Percentiles rank a stretch among this genome's conserved stretches.
These are phyloP conservation scores for Chelonus formosanus DNA, from an alignment of 2,888 invertebrate genomes.

Conservation along the genomic window DNA sequence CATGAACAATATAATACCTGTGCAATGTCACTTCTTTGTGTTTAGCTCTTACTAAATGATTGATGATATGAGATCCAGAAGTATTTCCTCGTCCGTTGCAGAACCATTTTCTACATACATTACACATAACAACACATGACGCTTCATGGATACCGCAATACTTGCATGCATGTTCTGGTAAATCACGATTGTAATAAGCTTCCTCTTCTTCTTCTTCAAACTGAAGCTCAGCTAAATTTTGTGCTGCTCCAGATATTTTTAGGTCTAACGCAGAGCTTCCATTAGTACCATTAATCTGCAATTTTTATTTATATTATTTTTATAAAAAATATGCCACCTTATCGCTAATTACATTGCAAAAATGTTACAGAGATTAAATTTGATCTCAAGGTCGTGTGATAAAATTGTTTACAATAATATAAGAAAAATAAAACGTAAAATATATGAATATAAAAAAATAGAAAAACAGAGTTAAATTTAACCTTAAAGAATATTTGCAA, in stretches of 20 bases:
- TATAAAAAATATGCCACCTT: no score
- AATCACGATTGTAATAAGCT: conserved; percentile 84
- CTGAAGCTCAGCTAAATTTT: conserved; percentile 85
- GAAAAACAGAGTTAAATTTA: no score
- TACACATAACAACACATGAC: conserved; percentile 97
- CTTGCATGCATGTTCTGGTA: conserved; percentile 97
- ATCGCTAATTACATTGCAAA: background rate
- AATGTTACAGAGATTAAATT: no score
- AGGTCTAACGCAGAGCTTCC: conserved; percentile 66
- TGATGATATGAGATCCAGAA: conserved; percentile 98
- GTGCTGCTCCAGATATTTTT: conserved; percentile 76
- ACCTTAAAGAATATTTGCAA: no score
- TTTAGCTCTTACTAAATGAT: conserved; percentile 98
- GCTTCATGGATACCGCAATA: conserved; percentile 99
- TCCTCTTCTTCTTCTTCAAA: conserved; percentile 97
- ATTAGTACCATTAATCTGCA: conserved; percentile 75
- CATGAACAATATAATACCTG: conserved; percentile 53
- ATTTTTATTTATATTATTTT: background rate
- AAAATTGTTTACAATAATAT: no score
- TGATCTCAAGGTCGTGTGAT: no score
- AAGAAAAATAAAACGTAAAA: no score
- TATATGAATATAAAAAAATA: no score
- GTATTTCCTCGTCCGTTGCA: conserved; percentile 99
- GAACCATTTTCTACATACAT: conserved; percentile 99
- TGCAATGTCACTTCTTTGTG: conserved; percentile 99